Conservation (phyloP, 2,797 vertebrate species). For the Enteromius argenteus region DNA sequence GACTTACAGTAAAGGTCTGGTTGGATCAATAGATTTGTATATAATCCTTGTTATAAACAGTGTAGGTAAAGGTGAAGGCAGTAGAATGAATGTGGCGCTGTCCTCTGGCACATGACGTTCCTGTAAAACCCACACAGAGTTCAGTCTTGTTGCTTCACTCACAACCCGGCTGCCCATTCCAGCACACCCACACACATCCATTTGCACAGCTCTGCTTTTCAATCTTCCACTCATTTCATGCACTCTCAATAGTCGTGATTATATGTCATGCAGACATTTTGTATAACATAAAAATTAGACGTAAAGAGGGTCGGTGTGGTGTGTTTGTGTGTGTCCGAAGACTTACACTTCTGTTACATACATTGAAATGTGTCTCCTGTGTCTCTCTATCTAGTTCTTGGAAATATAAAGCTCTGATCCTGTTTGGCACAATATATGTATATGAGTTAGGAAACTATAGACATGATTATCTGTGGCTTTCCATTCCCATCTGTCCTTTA, state of each 20-base stretch:
- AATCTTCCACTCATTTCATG: slow-evolving; percentile 49
- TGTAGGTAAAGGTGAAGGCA: slow-evolving; percentile 8
- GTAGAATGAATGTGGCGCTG: slow-evolving; percentile 17
- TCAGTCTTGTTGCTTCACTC: slow-evolving; percentile 51
- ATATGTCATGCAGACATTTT: slow-evolving; percentile 46
- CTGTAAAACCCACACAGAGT: slow-evolving; percentile 56
- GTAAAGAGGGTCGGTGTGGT: not conserved
- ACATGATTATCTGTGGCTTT: slow-evolving; percentile 14
- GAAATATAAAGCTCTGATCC: not conserved
- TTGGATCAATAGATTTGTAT: not conserved
- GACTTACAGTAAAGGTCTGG: not conserved
- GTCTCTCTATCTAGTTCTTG: not conserved
- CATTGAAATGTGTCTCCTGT: slow-evolving; percentile 12
- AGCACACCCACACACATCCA: slow-evolving; percentile 57
- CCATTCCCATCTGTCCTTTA: slow-evolving; percentile 21
- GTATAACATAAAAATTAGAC: slow-evolving; percentile 10
- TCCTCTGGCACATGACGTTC: slow-evolving; percentile 50
- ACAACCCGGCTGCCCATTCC: slow-evolving; percentile 49
- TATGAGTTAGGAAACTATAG: not conserved
- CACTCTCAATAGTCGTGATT: slow-evolving; percentile 37
- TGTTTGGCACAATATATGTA: not conserved
- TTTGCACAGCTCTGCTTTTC: slow-evolving; percentile 54
- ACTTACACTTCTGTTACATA: not conserved
- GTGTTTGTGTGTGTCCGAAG: not conserved
- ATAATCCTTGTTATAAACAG: not conserved